A percentile compares a stretch with the other conserved stretches of the same genome.
These are phyloP conservation scores for Leucoma salicis DNA, from an alignment of 2,888 invertebrate species.

Conservation along the genomic window DNA sequence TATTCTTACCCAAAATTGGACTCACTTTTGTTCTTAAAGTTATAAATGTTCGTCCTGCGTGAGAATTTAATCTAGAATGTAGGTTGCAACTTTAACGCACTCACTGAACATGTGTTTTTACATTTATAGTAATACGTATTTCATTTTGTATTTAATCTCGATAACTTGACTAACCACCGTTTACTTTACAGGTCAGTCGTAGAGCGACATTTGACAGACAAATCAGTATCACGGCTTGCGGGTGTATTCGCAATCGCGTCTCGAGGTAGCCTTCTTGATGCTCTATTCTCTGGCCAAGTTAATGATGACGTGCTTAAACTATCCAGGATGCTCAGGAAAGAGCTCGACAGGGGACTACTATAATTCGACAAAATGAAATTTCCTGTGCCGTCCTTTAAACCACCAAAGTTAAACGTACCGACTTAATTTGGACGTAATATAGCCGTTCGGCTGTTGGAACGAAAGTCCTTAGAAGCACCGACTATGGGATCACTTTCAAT, in stretches of 20 bases:
- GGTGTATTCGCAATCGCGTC: conserved; percentile 85
- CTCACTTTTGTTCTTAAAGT: no score
- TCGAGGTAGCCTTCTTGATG: conserved; percentile 67
- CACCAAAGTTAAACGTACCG: conserved; percentile 50
- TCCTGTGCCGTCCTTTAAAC: conserved; percentile 60
- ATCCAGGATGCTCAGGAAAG: conserved; percentile 72
- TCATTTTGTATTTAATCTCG: no score
- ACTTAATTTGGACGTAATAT: conserved; percentile 39
- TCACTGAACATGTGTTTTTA: no score
- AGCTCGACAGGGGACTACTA: conserved; percentile 71
- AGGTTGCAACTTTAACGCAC: no score
- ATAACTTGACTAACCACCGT: no score
- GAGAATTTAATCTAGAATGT: no score
- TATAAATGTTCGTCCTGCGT: no score
- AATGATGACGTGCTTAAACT: conserved; percentile 71
- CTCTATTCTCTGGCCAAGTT: conserved; percentile 68
- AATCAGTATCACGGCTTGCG: conserved; percentile 89
- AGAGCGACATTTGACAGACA: conserved; percentile 91
- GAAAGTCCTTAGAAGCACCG: conserved; percentile 27
- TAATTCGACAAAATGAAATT: conserved; percentile 45
- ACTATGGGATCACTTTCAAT: conserved; percentile 57
- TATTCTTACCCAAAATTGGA: no score
- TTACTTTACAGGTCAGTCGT: conserved; percentile 84
- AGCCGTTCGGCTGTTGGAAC: conserved; percentile 15
- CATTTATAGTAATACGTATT: no score